Percentiles rank a stretch among this genome's conserved stretches.
phyloP scores from a whole-genome alignment of 1,140 invertebrate species.

The Neoseiulus cucumeris region DNA sequence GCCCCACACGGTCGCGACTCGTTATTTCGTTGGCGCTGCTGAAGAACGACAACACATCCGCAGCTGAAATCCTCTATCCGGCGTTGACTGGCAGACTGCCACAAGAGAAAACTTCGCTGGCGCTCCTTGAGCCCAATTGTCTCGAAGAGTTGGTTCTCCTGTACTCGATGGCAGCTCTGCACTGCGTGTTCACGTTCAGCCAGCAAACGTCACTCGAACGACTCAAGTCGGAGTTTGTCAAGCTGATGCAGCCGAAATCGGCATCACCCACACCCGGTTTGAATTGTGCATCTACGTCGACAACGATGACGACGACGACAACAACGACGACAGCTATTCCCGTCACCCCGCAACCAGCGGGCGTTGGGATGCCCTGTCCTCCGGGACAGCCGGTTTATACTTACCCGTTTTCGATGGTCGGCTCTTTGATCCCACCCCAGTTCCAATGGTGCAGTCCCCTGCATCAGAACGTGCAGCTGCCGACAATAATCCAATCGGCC shows the following conservation, averaged over 20 bases:
- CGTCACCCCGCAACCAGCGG: background rate
- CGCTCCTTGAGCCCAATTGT: background rate
- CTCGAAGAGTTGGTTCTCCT: background rate
- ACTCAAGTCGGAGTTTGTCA: background rate
- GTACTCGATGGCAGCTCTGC: background rate
- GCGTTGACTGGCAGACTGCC: background rate
- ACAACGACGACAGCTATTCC: background rate
- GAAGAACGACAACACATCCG: background rate
- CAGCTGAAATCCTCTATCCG: background rate
- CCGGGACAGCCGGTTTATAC: conserved; percentile 1
- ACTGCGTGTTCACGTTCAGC: background rate
- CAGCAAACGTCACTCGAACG: background rate
- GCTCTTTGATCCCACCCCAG: background rate
- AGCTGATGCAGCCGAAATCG: background rate
- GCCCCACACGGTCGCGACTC: background rate
- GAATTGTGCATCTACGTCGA: background rate
- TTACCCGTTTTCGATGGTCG: background rate
- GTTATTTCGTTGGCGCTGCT: background rate
- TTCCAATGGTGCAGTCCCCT: background rate
- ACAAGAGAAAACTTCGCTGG: background rate
- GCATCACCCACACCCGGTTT: background rate
- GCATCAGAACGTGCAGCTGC: background rate
- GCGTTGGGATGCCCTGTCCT: background rate
- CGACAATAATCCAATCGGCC: background rate
- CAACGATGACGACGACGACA: background rate